Base-by-base conservation (phyloP, 2,113 vertebrate species). In the Eubucco bourcierii region DNA sequence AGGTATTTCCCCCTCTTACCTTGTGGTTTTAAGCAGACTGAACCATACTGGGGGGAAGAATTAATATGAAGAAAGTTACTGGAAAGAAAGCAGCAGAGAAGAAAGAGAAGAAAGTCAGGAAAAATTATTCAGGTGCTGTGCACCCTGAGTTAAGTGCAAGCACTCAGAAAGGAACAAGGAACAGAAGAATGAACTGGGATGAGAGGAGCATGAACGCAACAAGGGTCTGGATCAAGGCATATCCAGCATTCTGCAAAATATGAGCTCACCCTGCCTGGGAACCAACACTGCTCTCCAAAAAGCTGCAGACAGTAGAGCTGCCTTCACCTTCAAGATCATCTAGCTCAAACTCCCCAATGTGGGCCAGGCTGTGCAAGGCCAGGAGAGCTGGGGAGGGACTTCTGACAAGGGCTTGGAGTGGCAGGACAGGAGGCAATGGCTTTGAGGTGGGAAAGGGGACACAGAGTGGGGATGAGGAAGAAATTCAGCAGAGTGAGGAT, bases 21-120 rank as follows among this genome's bases (percentile, higher is more conserved):
- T 96, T 87, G 89, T 41, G 89, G 68, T 91, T 96, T 89, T 96
- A 89, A 90, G 95, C 1, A 80, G 94, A 89, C 79, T 95, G 94
- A 95, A 87, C 79, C 95, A 94, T 39, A 96, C 84, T 90, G 89
- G 91, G 77, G 70, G 87, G 90, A 85, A 82, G 91, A 91, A 92
- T 58, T 89, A 90, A 84, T 58, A 61, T 81, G 92, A 78, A 87
- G 95, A 66, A 83, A 95, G 90, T 72, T 86, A 96, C 87, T 96
- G 73, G 86, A 94, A 92, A 97, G 93, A 89, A 95, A 95, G 2
- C 87, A 92, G 95, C 90, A 96, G n/a, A 96, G 93, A 90, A 90
- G 95, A 84, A 96, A 68, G 37, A 95, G 92, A 61, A 92, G 92
- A 61, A 92, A 91, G 95, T 90, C 90, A 96, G 94, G 95, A 91